Percentiles rank a stretch among this genome's conserved stretches.
These are phyloP conservation scores for Paramormyrops hopkinsi DNA, from an alignment of 2,797 vertebrate species.

Conservation along the genomic window DNA sequence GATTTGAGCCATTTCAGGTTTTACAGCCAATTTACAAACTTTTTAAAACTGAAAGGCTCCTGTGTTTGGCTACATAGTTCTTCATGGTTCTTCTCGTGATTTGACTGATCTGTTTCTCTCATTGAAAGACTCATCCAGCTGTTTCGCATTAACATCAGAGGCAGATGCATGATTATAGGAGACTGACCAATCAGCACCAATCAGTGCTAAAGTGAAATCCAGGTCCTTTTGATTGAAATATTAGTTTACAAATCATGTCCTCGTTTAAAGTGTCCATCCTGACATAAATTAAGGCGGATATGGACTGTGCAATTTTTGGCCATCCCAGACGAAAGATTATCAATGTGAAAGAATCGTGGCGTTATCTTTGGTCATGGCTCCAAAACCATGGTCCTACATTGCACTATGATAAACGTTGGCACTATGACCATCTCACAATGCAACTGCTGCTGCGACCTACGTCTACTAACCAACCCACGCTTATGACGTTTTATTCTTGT, in stretches of 20 bases:
- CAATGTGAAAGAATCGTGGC: not conserved
- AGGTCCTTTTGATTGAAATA: not conserved
- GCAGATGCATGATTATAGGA: not conserved
- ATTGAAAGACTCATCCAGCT: not conserved
- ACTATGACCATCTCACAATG: not conserved
- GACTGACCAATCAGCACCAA: not conserved
- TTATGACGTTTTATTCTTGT: not conserved
- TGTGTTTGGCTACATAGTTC: not conserved
- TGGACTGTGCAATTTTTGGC: not conserved
- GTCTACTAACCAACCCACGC: not conserved
- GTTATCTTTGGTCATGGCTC: not conserved
- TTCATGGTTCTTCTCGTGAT: not conserved
- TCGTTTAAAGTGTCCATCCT: not conserved
- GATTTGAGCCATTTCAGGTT: not conserved
- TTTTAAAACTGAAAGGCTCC: not conserved
- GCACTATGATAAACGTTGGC: not conserved
- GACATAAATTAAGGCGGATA: not conserved
- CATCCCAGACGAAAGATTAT: not conserved
- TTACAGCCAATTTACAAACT: not conserved
- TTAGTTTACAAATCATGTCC: not conserved
- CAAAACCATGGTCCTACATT: not conserved
- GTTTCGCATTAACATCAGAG: not conserved
- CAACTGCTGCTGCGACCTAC: not conserved
- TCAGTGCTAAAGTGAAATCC: not conserved
- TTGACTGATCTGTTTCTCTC: not conserved